Evolutionary conservation across 2,888 invertebrate species (phyloP), one percentile per base, ranked within the genome.

Genomic region (Saturnia japonica): DNA sequence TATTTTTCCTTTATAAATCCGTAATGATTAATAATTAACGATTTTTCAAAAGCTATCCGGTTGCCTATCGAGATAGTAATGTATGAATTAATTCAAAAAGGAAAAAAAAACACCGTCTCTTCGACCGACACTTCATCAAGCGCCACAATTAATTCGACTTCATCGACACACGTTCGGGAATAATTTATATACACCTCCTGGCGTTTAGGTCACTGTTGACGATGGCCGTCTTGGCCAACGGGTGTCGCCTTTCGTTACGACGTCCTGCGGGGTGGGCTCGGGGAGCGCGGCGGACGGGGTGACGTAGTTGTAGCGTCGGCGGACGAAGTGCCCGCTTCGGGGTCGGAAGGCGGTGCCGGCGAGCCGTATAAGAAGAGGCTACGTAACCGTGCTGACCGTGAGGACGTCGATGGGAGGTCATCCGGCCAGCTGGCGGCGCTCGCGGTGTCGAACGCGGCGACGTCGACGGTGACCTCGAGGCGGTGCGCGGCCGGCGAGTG

Each of bases 311-410:
- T 12, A 28, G 72, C 28, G 64, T 75, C 12, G 72, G 69, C 51
- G 60, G 69, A 28, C 66, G 75, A 57, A 47, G 78, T n/a, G 73
- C 84, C 88, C 34, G 89, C 89, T 76, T 90, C 90, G 4, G 81
- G 76, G 83, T 91, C 91, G 11, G 87, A 85, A 68, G 78, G 85
- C 22, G 88, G 88, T 72, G 81, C 82, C 25, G 87, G 80, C 4
- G 90, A 85, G 19, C 93, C 93, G 86, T 93, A 93, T 54, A 93
- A 88, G 86, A 93, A 93, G 68, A 93, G 83, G 76, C 85, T 89
- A 74, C 88, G 84, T 64, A 89, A 85, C 7, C 87, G 80, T 42
- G 89, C 88, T 40, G 91, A 84, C 70, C 91, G 84, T 16, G 89
- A 81, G 34, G 89, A 88, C n/a, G 89, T 85, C 69, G 88, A 84